Conservation (phyloP, 1,140 invertebrate species). For the Microplitis mediator region DNA sequence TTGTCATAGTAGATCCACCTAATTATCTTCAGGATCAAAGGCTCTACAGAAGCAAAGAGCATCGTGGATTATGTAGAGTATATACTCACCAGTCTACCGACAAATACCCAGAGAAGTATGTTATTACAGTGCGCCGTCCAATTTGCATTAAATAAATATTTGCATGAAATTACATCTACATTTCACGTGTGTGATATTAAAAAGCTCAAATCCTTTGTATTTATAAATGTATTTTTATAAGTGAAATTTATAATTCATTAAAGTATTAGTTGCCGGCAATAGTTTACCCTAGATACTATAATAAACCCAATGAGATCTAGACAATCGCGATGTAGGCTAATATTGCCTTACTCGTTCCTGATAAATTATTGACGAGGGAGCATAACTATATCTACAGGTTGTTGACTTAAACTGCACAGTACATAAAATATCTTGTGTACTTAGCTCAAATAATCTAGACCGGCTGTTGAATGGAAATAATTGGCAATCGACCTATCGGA, state of each 20-base stretch:
- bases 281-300: no score
- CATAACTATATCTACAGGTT: neutral
- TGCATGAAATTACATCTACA: no score
- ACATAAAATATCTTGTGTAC: slow-evolving; percentile 3
- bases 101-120: neutral
- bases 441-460: neutral
- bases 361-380: neutral
- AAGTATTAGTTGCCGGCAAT: no score
- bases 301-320: no score
- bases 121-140: neutral
- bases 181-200: no score
- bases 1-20: slow-evolving; percentile 19
- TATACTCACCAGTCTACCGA: neutral
- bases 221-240: no score
- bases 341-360: no score
- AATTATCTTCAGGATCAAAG: slow-evolving; percentile 28
- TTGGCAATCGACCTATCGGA: slow-evolving; percentile 12
- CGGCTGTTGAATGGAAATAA: neutral
- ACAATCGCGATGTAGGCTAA: no score
- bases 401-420: neutral
- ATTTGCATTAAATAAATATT: no score
- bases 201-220: no score
- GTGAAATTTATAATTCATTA: no score
- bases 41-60: slow-evolving; percentile 25
- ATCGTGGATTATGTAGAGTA: slow-evolving; percentile 14